Base-by-base conservation (phyloP, 2,797 vertebrate genomes). In the Acipenser ruthenus region DNA sequence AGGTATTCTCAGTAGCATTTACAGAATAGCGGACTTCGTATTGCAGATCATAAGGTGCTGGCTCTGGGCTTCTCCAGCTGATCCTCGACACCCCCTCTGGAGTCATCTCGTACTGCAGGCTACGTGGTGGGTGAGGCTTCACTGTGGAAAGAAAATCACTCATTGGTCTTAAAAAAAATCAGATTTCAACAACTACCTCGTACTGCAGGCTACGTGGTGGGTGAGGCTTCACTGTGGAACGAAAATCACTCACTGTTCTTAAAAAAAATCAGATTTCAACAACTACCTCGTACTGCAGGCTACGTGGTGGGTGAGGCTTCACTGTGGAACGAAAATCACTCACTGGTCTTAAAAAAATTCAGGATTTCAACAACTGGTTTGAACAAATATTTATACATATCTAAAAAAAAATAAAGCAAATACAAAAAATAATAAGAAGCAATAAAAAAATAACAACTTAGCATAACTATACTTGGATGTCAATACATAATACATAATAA, bases 21-120 rank as follows among this genome's bases (percentile, higher is more conserved):
- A 80, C 75, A 51, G 83, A 85, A 75, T 88, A 86, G 66, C 86
- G 92, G 73, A 96, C 86, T 83, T 96, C 85, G 37, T 89, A 95
- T 68, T 80, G 84, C 69, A 93, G 80, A 0, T 60, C 77, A 61
- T 78, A 79, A 0, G 70, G 68, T 49, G 67, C 9, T n/a, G 63
- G 15, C 4, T 67, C 64, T 55, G 82, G 67, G 3, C 69, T 69
- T 1, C 78, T 84, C 96, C 96, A 98, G 67, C 75, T 82, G 59
- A 97, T 60, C 65, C 87, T 82, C 77, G 95, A 83, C 10, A 87
- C 73, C 7, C 88, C 90, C n/a, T 84, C 70, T 3, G 84, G 83
- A 60, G 86, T 92, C 77, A 94, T 89, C 71, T 82, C 78, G 52
- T 91, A 83, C n/a, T 71, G 85, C 50, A 96, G 79, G 77, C 88